Base-by-base conservation (phyloP, 2,797 vertebrate species). In the Lycodopsis pacificus region DNA sequence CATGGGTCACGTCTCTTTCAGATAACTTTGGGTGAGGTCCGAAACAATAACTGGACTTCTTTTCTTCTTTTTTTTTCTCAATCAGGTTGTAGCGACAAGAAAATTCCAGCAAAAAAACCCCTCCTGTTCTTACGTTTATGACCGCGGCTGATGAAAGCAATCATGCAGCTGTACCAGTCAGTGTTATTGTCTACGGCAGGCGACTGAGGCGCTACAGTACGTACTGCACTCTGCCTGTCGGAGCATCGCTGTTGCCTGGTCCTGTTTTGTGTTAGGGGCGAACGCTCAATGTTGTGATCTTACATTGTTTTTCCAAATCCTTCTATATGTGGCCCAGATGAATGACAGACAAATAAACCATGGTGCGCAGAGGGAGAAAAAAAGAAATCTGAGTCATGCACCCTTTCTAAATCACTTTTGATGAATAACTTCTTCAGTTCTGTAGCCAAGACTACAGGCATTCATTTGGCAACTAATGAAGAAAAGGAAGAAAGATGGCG, bases 401-500 rank as follows among this genome's bases (percentile, higher is more conserved):
- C 91, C 89, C 82, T 90, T 93, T 57, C 91, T 91, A 73, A 87
- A 86, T 87, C 85, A 85, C 87, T 91, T 93, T 88, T 89, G 81
- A 91, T 83, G 87, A 92, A 90, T 85, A 92, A 90, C 84, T 90
- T 89, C 87, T 91, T 93, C 87, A 87, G 89, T 93, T 93, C 87
- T 92, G 86, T 82, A 89, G 91, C 89, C 84, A 89, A 90, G 88
- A 93, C 90, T 92, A 93, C 90, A 90, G 91, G 75, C 91, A 85
- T 91, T 92, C 83, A 86, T 92, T 90, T 90, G 83, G 86, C 86
- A 88, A 91, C 85, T 93, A 92, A 80, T 90, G 84, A 93, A 92
- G 80, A 93, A 93, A 90, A 90, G 88, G 84, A 94, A 90, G 86
- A 94, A 95, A 95, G 90, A 95, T 95, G 94, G 92, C 94, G 91